phyloP scores from a whole-genome alignment of 2,797 vertebrate genomes.

The Podargus strigoides region DNA sequence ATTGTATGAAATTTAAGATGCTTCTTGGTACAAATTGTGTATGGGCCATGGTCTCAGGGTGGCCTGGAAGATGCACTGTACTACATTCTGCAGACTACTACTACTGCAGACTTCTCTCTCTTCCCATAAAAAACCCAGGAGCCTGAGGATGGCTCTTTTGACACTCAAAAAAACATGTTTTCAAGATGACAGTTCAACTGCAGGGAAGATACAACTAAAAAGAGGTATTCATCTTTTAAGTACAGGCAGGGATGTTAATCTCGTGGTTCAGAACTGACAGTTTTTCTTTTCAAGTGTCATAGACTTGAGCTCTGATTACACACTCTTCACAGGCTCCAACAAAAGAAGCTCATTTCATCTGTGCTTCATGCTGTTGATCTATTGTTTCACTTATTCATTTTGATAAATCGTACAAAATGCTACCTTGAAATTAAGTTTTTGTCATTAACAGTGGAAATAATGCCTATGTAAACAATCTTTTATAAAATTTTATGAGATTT shows the following conservation, averaged over 20 bases:
- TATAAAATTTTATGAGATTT: background rate
- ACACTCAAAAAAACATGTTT: slow-evolving; percentile 18
- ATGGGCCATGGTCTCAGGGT: background rate
- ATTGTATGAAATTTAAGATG: background rate
- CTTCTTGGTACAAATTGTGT: background rate
- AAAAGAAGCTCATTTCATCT: slow-evolving; percentile 35
- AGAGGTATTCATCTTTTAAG: slow-evolving; percentile 43
- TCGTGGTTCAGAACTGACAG: slow-evolving; percentile 42
- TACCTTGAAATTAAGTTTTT: slow-evolving; percentile 18
- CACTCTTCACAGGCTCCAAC: slow-evolving; percentile 14
- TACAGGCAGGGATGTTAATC: slow-evolving; percentile 50
- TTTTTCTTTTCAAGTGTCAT: slow-evolving; percentile 59
- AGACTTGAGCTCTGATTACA: slow-evolving; percentile 57
- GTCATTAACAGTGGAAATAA: slow-evolving; percentile 3
- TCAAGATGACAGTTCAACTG: slow-evolving; percentile 40
- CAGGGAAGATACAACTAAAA: slow-evolving; percentile 18
- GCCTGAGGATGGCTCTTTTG: background rate
- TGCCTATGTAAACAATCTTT: background rate
- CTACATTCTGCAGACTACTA: background rate
- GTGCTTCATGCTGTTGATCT: slow-evolving; percentile 13
- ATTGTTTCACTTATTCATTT: slow-evolving; percentile 14
- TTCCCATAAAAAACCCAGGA: background rate
- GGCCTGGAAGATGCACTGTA: background rate
- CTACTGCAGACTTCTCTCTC: background rate
- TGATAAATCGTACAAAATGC: slow-evolving; percentile 13